Base-by-base conservation (phyloP, 2,797 vertebrate genomes). In the Muscicapa comitata region DNA sequence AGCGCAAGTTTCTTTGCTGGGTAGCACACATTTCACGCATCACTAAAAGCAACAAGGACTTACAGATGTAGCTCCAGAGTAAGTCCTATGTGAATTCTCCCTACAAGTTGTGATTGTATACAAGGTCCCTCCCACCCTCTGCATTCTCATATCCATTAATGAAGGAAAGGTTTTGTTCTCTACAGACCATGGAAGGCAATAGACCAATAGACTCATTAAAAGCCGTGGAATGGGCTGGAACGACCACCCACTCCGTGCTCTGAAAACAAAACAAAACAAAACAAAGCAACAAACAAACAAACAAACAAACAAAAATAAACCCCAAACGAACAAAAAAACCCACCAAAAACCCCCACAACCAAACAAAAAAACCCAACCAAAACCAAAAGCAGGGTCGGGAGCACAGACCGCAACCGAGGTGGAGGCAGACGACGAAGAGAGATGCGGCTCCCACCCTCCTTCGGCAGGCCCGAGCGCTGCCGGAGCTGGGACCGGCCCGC, bases 111-210 rank as follows among this genome's bases (percentile, higher is more conserved):
- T 10, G 17, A n/a, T 2, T 48, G 67, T 21, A 72, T 21, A 70
- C 20, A 13, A 28, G 31, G 7, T 11, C 12, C 8, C 9, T 15
- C 11, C 4, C 12, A 9, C 5, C 3, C 2, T 1, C 25, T 1
- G 5, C 50, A 7, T 29, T 35, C 57, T 43, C n/a, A 33, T 1
- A n/a, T 0, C 8, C 40, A 6, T 8, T 23, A 78, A 62, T 4
- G 11, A 47, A 51, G 37, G 20, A 84, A n/a, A 75, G 2, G 8
- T 7, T 79, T 20, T 31, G 8, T 2, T 37, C 35, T 50, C 33
- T 33, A 5, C 18, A 37, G 13, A 20, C 11, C 6, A 6, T 3
- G 17, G 20, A 13, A 58, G 50, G 42, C 24, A 55, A 31, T 0
- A 15, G 29, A 16, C 13, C 21, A 31, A 77, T 1, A 35, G 25